Percentiles rank a stretch among this genome's conserved stretches.
phyloP scores from a whole-genome alignment of 2,797 vertebrate species.

The Peromyscus melanophrys region DNA sequence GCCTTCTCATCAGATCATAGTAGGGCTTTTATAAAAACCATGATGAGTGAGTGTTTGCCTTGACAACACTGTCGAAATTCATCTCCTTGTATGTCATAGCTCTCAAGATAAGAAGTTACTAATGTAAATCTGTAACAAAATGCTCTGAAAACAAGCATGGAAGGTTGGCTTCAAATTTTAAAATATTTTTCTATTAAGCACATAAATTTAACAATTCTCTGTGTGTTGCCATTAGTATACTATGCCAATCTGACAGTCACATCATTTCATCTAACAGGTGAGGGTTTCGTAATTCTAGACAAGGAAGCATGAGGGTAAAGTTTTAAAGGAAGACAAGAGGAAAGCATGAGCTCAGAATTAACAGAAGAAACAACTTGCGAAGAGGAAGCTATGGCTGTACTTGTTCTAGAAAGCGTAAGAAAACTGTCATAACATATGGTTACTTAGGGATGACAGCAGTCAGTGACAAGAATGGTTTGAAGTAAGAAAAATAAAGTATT shows the following conservation, averaged over 20 bases:
- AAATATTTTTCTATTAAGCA: background rate
- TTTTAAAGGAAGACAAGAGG: background rate
- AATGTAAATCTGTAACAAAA: background rate
- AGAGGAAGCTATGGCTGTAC: background rate
- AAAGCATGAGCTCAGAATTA: background rate
- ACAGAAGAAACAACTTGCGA: background rate
- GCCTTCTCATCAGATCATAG: background rate
- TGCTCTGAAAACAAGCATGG: background rate
- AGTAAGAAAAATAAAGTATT: background rate
- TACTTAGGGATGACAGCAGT: background rate
- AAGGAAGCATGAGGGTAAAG: background rate
- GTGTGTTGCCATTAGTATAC: background rate
- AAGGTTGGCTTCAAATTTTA: background rate
- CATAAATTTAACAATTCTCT: background rate
- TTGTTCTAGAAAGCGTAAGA: background rate
- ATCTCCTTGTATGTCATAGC: background rate
- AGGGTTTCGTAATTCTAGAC: background rate
- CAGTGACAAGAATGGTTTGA: background rate
- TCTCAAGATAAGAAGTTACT: too few species aligned
- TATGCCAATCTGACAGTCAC: background rate
- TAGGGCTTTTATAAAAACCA: background rate
- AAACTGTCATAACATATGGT: background rate
- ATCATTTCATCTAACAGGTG: background rate
- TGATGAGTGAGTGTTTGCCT: background rate
- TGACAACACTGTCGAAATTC: background rate